phyloP scores from a whole-genome alignment of 2,797 vertebrate species.

The Synanceia verrucosa region DNA sequence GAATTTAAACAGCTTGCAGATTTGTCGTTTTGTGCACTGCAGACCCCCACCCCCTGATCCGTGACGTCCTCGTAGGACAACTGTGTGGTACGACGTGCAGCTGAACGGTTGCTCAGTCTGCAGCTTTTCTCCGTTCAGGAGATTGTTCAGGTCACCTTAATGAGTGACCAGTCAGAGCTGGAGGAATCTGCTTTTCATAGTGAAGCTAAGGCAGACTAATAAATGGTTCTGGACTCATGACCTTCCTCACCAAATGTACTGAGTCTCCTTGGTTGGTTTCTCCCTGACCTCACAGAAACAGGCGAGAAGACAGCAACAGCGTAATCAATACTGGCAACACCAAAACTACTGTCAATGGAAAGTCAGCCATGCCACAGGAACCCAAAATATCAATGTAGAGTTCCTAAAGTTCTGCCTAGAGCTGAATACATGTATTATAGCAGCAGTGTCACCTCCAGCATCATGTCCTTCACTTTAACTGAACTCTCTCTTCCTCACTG shows the following conservation, averaged over 20 bases:
- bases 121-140: not conserved
- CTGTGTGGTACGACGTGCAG: not conserved
- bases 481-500: too few relatives aligned
- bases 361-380: too few relatives aligned
- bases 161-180: not conserved
- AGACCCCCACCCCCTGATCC: not conserved
- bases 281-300: too few relatives aligned
- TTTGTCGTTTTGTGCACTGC: slow-evolving; percentile 28
- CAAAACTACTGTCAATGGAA: too few relatives aligned
- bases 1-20: slow-evolving; percentile 70
- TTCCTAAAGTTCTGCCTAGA: too few relatives aligned
- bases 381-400: too few relatives aligned
- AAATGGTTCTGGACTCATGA: not conserved
- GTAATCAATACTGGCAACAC: too few relatives aligned
- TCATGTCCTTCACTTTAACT: too few relatives aligned
- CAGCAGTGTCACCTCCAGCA: too few relatives aligned
- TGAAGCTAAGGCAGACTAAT: not conserved
- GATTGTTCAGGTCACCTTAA: not conserved
- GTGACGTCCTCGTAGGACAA: not conserved
- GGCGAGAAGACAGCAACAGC: too few relatives aligned
- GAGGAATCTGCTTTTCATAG: not conserved
- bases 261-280: too few relatives aligned
- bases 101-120: slow-evolving; percentile 2
- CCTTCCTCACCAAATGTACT: not conserved
- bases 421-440: too few relatives aligned